Evolutionary conservation across 2,888 invertebrate genomes (phyloP), one percentile per base, ranked within the genome.

Genomic region (Chrysodeixis includens): DNA sequence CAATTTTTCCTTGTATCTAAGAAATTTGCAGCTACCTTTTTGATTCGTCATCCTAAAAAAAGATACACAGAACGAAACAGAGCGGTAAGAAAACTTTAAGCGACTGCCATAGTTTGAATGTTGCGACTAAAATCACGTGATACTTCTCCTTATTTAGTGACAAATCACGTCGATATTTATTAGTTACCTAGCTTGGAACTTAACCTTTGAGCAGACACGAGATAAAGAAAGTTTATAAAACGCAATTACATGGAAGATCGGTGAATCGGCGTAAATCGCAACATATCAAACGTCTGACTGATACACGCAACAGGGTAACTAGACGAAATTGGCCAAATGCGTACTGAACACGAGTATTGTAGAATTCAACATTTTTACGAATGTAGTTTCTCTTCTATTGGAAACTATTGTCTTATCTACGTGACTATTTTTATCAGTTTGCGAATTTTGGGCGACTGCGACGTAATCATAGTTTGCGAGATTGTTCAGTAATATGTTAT

Each of bases 291-390:
- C 44, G 22, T 22, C 20, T 10, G 63, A 53, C 16, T 49, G 51
- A 16, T 55, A 22, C 74, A 61, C 40, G 51, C 49, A 58, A 65
- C 57, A 32, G 56, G 30, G 20, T 73, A 12, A 16, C 9, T 62
- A 35, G 58, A n/a, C 53, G 53, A 63, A 71, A 40, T 30, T 56
- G 20, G 30, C 56, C 58, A 69, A 69, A 69, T 77, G 62, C 74
- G 57, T 54, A 62, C 44, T 8, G 30, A 60, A 60, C 56, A 62
- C 40, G 54, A 62, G 49, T 61, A 18, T 1, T 35, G 51, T 62
- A 9, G 40, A 49, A 57, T 76, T 26, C 16, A 59, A 4, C 18
- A 20, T 49, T 46, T 16, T 12, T 16, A 40, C 10, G 35, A 20
- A 35, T 1, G 18, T 30, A 14, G 26, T 46, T 30, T 30, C 2